phyloP scores from a whole-genome alignment of 2,113 vertebrate species.

The Phrynosoma platyrhinos region DNA sequence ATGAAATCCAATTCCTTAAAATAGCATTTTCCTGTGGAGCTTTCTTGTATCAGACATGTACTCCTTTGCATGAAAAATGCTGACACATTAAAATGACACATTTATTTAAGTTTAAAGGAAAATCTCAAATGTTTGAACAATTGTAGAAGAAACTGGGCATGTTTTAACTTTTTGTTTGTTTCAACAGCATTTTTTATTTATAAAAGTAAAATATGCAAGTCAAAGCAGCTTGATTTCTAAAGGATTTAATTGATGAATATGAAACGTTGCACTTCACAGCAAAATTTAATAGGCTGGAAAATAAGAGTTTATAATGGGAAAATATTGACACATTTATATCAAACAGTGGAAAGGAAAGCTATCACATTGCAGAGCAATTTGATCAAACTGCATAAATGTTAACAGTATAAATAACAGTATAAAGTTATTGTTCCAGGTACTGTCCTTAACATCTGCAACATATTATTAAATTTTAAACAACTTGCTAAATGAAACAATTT shows the following conservation, averaged over 20 bases:
- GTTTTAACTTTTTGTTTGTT: conserved; percentile 18
- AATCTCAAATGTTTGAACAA: conserved; percentile 11
- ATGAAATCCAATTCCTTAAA: conserved; percentile 29
- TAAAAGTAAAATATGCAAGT: conserved; percentile 19
- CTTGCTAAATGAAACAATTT: neutral
- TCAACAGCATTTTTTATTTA: neutral
- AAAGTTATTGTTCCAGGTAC: conserved; percentile 42
- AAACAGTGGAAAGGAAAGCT: conserved; percentile 51
- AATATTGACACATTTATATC: conserved; percentile 55
- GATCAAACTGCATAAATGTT: conserved; percentile 45
- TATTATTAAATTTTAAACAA: conserved; percentile 29
- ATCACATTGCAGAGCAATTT: conserved; percentile 52
- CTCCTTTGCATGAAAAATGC: neutral
- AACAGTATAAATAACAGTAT: conserved; percentile 53
- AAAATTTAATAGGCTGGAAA: conserved; percentile 57
- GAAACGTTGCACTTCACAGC: conserved; percentile 48
- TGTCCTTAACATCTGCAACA: conserved; percentile 29
- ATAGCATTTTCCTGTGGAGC: conserved; percentile 1
- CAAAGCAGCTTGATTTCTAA: conserved; percentile 14
- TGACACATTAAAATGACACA: neutral
- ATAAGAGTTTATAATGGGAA: conserved; percentile 52
- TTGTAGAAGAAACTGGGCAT: conserved; percentile 20
- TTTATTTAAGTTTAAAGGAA: neutral
- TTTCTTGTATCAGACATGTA: neutral
- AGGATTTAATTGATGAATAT: conserved; percentile 40